Conservation (phyloP, 2,888 invertebrate species). For the Shargacucullia verbasci region DNA sequence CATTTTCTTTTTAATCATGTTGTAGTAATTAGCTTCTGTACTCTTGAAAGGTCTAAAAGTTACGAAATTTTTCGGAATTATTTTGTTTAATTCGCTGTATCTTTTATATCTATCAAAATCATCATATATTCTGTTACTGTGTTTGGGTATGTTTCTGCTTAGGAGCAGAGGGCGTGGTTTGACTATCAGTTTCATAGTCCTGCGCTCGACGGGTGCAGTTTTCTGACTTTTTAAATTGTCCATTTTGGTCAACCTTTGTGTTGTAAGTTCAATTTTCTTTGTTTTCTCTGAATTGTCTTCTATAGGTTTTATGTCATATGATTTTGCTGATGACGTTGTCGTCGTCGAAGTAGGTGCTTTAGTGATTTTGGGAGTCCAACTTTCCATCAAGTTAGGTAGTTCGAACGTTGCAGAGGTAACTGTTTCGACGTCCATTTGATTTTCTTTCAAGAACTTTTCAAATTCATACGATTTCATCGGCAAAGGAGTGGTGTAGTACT, state of each 20-base stretch:
- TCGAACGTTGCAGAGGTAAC: slow-evolving; percentile 66
- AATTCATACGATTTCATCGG: slow-evolving; percentile 74
- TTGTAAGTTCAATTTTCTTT: neutral
- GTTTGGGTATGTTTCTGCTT: no score
- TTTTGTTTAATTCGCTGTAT: neutral
- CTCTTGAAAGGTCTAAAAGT: neutral
- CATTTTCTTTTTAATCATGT: slow-evolving; percentile 30
- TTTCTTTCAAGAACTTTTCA: slow-evolving; percentile 70
- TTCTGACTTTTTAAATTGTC: neutral
- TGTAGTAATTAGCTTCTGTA: slow-evolving; percentile 28
- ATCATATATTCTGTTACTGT: neutral
- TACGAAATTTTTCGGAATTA: neutral
- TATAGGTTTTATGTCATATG: no score
- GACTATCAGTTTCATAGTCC: fast-evolving
- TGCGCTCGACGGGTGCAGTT: neutral
- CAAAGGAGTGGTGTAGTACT: slow-evolving; percentile 73
- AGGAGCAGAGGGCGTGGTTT: neutral
- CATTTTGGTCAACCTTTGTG: neutral
- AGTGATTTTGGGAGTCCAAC: neutral
- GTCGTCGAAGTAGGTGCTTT: neutral
- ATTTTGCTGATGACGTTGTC: no score
- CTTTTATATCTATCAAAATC: slow-evolving; percentile 25
- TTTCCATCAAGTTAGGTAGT: slow-evolving; percentile 26
- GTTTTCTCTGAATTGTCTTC: neutral
- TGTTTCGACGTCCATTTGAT: slow-evolving; percentile 69